These are phyloP conservation scores for Heteromormyrus szaboi DNA, from an alignment of 2,797 vertebrate genomes.

Conservation along the genomic window DNA sequence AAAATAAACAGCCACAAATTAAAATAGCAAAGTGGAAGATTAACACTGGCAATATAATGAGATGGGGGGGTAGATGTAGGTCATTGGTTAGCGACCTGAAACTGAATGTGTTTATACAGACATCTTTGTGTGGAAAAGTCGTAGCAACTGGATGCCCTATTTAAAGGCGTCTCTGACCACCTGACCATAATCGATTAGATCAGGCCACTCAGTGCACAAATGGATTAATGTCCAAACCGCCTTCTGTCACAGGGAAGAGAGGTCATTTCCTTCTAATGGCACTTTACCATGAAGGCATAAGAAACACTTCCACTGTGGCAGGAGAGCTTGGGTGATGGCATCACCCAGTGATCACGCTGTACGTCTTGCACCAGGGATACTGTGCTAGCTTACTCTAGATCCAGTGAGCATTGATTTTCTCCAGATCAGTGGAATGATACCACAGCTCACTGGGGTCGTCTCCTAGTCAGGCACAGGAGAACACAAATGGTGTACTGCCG, in stretches of 20 bases:
- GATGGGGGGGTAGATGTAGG: background rate
- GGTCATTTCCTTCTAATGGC: background rate
- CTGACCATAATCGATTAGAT: background rate
- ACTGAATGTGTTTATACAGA: background rate
- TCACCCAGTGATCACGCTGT: background rate
- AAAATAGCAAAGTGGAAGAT: background rate
- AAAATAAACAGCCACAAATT: background rate
- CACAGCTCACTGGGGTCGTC: background rate
- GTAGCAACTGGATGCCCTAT: background rate
- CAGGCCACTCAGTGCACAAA: constrained; percentile 6
- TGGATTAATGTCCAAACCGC: background rate
- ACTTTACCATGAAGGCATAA: background rate
- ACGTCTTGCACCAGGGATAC: background rate
- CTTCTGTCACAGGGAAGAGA: background rate
- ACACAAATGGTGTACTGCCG: background rate
- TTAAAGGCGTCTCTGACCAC: background rate
- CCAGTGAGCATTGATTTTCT: background rate
- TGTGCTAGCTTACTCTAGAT: background rate
- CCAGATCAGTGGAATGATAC: background rate
- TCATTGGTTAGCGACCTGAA: background rate
- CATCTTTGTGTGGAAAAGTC: background rate
- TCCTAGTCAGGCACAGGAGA: background rate
- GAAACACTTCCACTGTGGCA: background rate
- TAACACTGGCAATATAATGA: background rate
- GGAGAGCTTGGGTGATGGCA: background rate